A percentile compares a stretch with the other conserved stretches of the same genome.
Evolutionary conservation across 92 coral and sea anemone genomes (phyloP).

Genomic region (Phenganax marumi): DNA sequence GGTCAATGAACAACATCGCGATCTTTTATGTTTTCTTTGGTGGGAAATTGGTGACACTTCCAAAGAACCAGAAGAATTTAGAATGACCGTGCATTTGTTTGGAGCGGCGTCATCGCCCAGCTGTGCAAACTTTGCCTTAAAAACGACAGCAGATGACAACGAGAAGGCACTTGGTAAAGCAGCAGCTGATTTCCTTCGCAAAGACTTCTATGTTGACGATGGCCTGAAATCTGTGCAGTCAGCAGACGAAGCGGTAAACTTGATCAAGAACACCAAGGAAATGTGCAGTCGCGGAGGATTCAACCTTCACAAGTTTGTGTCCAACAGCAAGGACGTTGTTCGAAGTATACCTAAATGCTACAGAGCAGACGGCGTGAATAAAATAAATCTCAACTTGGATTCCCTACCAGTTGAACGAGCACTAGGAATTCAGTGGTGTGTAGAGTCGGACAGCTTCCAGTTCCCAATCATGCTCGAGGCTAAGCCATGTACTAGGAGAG

Average conservation of each 20-base stretch:
- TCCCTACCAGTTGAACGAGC: constrained; percentile 6
- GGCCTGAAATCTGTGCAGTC: constrained; percentile 5
- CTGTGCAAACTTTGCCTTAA: constrained; percentile 52
- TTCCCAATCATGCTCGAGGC: background rate
- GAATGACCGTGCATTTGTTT: constrained; percentile 56
- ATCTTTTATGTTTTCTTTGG: constrained; percentile 52
- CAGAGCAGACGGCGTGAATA: background rate
- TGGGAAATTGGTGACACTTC: constrained; percentile 44
- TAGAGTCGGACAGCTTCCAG: background rate
- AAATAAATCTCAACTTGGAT: background rate
- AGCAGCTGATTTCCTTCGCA: constrained; percentile 34
- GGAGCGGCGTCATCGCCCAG: constrained; percentile 55
- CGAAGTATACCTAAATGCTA: background rate
- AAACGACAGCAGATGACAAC: constrained; percentile 43
- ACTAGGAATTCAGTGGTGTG: constrained; percentile 18
- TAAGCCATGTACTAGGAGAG: constrained; percentile 8
- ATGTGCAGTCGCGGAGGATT: constrained; percentile 16
- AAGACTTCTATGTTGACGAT: constrained; percentile 47
- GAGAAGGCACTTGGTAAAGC: background rate
- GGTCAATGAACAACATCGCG: constrained; percentile 47
- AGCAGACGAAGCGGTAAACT: background rate
- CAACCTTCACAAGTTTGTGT: constrained; percentile 9
- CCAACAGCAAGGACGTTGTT: constrained; percentile 9
- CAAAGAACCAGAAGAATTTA: constrained; percentile 48
- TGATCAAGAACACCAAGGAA: background rate